A percentile compares a stretch with the other conserved stretches of the same genome.
Conservation (phyloP, 2,888 invertebrate species). For the Therioaphis trifolii region DNA sequence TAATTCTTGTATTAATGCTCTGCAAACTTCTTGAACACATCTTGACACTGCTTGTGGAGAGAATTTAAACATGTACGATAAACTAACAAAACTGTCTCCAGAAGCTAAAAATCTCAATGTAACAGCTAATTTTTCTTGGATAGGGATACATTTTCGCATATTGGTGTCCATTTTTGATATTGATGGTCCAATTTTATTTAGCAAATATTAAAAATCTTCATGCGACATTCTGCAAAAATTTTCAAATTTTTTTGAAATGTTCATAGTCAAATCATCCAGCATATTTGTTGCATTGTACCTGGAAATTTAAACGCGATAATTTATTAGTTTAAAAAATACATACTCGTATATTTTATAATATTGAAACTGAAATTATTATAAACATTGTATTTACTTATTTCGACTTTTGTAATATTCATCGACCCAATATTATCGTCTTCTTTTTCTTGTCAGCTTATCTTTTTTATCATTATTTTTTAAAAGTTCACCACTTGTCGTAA, state of each 20-base stretch:
- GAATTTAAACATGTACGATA: too few relatives aligned
- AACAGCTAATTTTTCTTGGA: constrained; percentile 37
- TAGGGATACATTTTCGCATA: constrained; percentile 27
- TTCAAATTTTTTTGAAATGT: constrained; percentile 20
- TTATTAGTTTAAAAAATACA: background rate
- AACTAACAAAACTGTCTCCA: too few relatives aligned
- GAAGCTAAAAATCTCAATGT: constrained; percentile 41
- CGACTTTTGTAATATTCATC: constrained; percentile 28
- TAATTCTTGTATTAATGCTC: too few relatives aligned
- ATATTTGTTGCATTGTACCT: constrained; percentile 26
- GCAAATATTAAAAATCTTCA: constrained; percentile 19
- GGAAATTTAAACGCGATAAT: background rate
- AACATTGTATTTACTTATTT: background rate
- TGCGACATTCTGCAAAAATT: constrained; percentile 37
- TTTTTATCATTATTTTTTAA: background rate
- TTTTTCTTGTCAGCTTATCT: constrained; percentile 10
- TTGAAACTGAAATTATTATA: constrained; percentile 2
- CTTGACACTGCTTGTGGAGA: too few relatives aligned
- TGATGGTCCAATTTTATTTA: constrained; percentile 38
- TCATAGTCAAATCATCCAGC: background rate
- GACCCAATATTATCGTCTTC: constrained; percentile 12
- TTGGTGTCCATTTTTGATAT: constrained; percentile 29
- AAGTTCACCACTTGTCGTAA: constrained; percentile 10
- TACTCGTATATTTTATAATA: constrained; percentile 6
- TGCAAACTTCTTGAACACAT: too few relatives aligned